Conservation (phyloP, 1,140 invertebrate genomes). For the Meteorus sp. region DNA sequence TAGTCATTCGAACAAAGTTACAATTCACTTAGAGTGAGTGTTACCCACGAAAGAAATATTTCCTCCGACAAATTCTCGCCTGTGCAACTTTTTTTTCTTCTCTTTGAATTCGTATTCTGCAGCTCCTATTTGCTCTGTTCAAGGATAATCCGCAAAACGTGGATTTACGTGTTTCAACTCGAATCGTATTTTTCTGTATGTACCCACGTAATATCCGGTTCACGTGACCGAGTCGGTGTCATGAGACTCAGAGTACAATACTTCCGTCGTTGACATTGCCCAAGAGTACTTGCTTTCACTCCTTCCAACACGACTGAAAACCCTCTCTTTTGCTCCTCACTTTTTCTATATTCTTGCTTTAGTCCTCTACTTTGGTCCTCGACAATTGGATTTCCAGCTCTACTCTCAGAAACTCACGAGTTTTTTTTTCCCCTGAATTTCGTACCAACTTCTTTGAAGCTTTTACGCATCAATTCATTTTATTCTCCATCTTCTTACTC, state of each 20-base stretch:
- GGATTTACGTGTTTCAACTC: neutral
- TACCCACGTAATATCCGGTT: constrained; percentile 26
- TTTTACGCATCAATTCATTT: constrained; percentile 1
- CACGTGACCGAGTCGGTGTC: constrained; percentile 9
- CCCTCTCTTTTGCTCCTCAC: neutral
- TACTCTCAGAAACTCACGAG: constrained; percentile 43
- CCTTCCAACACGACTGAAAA: too few species aligned
- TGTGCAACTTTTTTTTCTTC: neutral
- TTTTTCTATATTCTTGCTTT: constrained; percentile 3
- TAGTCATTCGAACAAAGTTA: too few species aligned
- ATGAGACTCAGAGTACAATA: constrained; percentile 8
- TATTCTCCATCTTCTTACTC: neutral
- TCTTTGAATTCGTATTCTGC: neutral
- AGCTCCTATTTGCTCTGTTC: neutral
- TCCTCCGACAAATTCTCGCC: neutral
- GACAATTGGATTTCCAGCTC: constrained; percentile 44
- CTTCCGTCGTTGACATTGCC: constrained; percentile 8
- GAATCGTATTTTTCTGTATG: constrained; percentile 10
- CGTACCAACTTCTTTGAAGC: constrained; percentile 18
- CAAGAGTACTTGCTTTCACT: constrained; percentile 10
- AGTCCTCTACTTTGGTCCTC: constrained; percentile 32
- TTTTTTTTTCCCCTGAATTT: constrained; percentile 37
- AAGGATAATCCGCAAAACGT: neutral
- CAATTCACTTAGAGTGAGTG: too few species aligned
- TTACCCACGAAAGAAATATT: too few species aligned